Percentiles rank a stretch among this genome's conserved stretches.
Conservation (phyloP, 2,888 invertebrate species). For the Tiphia femorata region DNA sequence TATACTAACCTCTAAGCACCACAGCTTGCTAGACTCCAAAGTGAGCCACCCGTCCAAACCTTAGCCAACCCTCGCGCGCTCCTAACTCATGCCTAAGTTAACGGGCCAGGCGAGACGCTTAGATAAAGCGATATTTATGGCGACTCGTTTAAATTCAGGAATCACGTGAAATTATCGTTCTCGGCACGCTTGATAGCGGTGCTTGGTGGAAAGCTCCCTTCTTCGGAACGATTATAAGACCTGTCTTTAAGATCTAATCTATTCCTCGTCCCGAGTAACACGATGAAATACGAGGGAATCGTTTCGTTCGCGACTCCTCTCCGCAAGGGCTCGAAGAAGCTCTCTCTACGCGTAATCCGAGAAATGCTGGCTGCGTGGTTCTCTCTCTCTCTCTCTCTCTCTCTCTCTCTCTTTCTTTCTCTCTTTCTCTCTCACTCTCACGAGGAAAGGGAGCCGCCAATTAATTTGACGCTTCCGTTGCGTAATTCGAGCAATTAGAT, state of each 20-base stretch:
- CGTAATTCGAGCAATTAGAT: background rate
- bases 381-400: too few species aligned
- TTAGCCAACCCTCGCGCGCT: too few species aligned
- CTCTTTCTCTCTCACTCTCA: too few species aligned
- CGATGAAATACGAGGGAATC: background rate
- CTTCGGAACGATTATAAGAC: background rate
- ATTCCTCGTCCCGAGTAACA: constrained; percentile 1
- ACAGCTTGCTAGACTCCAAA: too few species aligned
- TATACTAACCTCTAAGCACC: too few species aligned
- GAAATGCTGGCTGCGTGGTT: too few species aligned
- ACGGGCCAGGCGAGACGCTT: background rate
- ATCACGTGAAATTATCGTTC: constrained; percentile 15
- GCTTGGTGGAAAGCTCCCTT: background rate
- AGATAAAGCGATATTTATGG: constrained; percentile 34
- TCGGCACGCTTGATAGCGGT: background rate
- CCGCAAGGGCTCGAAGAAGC: background rate
- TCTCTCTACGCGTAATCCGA: background rate
- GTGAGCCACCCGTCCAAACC: too few species aligned
- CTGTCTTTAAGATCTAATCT: constrained; percentile 12
- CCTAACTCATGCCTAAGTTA: too few species aligned
- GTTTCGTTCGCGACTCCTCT: background rate
- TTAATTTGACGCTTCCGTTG: background rate
- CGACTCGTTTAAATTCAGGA: constrained; percentile 32
- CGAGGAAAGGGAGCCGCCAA: too few species aligned
- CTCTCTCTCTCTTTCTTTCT: too few species aligned